phyloP scores from a whole-genome alignment of 2,797 vertebrate genomes.

The Benthosema pterotum region DNA sequence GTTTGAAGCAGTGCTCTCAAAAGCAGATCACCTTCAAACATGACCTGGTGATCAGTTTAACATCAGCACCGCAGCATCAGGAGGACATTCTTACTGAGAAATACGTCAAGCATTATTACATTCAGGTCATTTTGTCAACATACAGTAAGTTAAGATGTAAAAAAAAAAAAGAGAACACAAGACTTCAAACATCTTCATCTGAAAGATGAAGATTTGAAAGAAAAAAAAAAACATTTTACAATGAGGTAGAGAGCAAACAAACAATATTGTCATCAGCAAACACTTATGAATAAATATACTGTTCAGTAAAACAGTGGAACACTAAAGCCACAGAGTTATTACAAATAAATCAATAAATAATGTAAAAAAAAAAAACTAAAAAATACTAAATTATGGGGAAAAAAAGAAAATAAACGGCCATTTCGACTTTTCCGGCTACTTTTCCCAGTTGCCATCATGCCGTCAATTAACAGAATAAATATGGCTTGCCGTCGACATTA shows the following conservation, averaged over 20 bases:
- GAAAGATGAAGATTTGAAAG: too few species aligned
- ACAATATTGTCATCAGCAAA: too few species aligned
- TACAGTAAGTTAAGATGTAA: too few species aligned
- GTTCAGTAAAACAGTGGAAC: neutral
- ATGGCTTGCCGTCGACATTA: neutral
- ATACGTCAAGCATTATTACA: too few species aligned
- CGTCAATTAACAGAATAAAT: slow-evolving; percentile 6
- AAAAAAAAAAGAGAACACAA: neutral
- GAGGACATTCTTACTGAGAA: too few species aligned
- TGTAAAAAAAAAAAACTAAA: slow-evolving; percentile 1
- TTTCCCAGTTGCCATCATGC: slow-evolving; percentile 8
- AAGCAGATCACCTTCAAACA: neutral
- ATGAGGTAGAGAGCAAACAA: neutral
- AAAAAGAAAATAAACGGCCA: neutral
- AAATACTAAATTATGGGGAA: neutral
- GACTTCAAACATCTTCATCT: neutral
- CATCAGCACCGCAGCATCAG: too few species aligned
- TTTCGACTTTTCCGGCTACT: slow-evolving; percentile 7
- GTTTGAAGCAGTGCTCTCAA: neutral
- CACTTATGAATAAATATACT: neutral
- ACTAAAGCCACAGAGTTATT: neutral
- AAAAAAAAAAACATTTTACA: neutral
- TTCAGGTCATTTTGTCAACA: too few species aligned
- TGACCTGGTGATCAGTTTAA: too few species aligned
- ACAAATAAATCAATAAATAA: neutral